Evolutionary conservation across 2,888 invertebrate species (phyloP), one percentile per base, ranked within the genome.

Genomic region (Clostera curtula): DNA sequence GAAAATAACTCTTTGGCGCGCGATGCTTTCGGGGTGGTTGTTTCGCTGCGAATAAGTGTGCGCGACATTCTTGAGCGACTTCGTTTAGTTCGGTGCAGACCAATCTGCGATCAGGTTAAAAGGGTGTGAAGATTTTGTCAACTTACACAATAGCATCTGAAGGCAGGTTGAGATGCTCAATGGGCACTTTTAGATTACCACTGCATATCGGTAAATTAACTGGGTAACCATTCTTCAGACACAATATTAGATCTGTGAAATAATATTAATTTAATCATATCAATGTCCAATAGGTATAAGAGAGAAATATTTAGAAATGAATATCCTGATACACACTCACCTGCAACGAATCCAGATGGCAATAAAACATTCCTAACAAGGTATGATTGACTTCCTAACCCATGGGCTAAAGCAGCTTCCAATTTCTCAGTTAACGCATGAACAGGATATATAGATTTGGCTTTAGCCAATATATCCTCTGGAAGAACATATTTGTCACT

Each of bases 371-470:
- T 77, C 28, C 69, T 84, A 13, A 74, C 67, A 0, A 90, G 71
- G 48, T 84, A 89, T 11, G 85, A 71, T 2, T 68, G 44, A 2
- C 88, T 87, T 0, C 90, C 90, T 7, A 91, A 49, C 2, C 85
- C 88, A 23, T 59, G 50, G 29, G 85, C 75, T 27, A 91, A 49
- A 5, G 77, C 63, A 4, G 59, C 51, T 45, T 80, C 67, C 13
- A 91, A 38, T 11, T 80, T 69, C 33, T 66, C 82, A 1, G 79
- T 69, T 15, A 62, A 23, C 1, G 41, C 22, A 23, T 69, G 64
- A 1, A 54, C 35, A 2, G 70, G 73, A 29, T 80, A 70, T 33
- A 67, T 31, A 0, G 50, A 41, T 24, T 58, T 63, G 0, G 79
- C 74, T 23, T 59, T 65, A 8, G 76, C 47, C 4, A 87, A 24